Conservation (phyloP, 2,113 vertebrate species). For the Cromileptes altivelis region DNA sequence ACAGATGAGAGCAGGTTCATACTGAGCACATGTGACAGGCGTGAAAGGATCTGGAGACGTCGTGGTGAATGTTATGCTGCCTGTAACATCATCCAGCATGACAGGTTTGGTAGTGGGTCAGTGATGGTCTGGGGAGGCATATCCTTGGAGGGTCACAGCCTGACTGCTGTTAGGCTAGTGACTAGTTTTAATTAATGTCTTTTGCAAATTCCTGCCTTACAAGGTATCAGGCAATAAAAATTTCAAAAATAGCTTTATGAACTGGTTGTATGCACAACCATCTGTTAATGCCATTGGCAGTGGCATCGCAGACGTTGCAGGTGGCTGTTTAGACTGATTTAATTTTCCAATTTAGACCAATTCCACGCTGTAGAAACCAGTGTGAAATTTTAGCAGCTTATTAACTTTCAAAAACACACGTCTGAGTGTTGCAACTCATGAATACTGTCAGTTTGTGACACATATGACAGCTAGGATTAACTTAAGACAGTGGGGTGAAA, state of each 20-base stretch:
- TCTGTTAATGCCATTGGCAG: neutral
- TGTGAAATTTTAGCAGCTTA: conserved; percentile 24
- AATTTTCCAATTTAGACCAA: conserved; percentile 27
- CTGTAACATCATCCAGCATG: too few species aligned
- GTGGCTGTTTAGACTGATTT: conserved; percentile 38
- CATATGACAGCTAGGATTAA: neutral
- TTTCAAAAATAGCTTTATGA: neutral
- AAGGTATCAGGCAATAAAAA: neutral
- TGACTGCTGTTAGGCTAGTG: too few species aligned
- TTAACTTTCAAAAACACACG: conserved; percentile 19
- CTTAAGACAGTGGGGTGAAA: conserved; percentile 3
- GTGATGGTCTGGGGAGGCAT: too few species aligned
- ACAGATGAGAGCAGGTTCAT: too few species aligned
- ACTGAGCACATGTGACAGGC: too few species aligned
- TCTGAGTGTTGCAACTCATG: conserved; percentile 8
- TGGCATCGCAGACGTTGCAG: conserved; percentile 13
- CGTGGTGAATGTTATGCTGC: too few species aligned
- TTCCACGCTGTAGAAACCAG: conserved; percentile 21
- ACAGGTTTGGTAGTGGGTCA: too few species aligned
- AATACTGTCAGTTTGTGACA: conserved; percentile 14
- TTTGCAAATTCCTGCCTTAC: neutral
- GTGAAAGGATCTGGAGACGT: too few species aligned
- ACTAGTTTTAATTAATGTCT: neutral
- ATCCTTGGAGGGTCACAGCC: too few species aligned
- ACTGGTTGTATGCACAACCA: neutral